A percentile compares a stretch with the other conserved stretches of the same genome.
phyloP scores from a whole-genome alignment of 92 coral and sea anemone species.

The Desmophyllum pertusum region DNA sequence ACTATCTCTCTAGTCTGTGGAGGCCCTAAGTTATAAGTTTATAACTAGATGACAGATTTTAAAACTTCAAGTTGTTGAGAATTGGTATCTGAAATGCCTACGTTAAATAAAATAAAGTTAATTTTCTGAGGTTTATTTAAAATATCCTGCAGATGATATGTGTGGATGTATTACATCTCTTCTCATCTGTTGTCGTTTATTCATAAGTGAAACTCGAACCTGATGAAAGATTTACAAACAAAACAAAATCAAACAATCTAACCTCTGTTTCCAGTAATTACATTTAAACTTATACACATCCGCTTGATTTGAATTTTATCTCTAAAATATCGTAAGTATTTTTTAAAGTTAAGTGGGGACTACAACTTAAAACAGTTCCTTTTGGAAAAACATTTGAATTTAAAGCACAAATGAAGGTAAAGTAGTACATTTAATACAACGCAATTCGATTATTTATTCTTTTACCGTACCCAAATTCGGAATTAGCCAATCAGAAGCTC shows the following conservation, averaged over 20 bases:
- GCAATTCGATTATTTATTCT: no score
- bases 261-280: not conserved
- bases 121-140: not conserved
- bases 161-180: conserved; percentile 15
- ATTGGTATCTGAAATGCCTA: not conserved
- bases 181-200: conserved; percentile 40
- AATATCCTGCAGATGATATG: not conserved
- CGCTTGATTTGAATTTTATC: not conserved
- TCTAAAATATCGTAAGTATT: not conserved
- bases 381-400: no score
- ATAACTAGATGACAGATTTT: not conserved
- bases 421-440: no score
- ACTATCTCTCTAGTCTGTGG: no score
- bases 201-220: conserved; percentile 58
- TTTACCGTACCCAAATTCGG: no score
- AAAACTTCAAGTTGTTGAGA: not conserved
- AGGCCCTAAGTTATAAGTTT: not conserved
- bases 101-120: not conserved
- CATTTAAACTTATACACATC: no score
- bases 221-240: conserved; percentile 26
- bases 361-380: not conserved
- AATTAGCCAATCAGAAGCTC: no score
- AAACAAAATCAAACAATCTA: not conserved
- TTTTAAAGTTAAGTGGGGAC: no score
- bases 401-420: not conserved